Percentiles rank a stretch among this genome's conserved stretches.
phyloP scores from a whole-genome alignment of 2,113 vertebrate species.

The Rhinogobius similis region DNA sequence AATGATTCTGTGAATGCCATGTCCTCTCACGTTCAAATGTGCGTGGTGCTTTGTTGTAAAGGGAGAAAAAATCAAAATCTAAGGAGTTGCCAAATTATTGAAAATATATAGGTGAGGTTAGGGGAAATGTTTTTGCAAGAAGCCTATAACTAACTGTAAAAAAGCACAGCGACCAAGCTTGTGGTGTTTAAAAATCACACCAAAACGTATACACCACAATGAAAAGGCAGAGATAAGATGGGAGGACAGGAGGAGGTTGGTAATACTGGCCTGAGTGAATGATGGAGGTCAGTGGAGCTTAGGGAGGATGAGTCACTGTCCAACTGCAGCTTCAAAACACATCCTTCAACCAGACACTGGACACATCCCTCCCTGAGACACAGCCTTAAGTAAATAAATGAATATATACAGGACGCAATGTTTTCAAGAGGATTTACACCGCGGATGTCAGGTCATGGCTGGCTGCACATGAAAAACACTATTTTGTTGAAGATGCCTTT shows the following conservation, averaged over 20 bases:
- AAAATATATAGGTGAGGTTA: background rate
- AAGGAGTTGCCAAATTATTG: background rate
- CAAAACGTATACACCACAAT: background rate
- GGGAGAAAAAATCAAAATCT: background rate
- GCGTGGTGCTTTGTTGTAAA: background rate
- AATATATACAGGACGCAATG: background rate
- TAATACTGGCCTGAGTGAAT: background rate
- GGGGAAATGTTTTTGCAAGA: background rate
- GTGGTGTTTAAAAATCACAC: too few relatives aligned
- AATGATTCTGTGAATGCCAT: background rate
- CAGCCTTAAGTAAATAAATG: constrained; percentile 7
- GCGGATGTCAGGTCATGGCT: background rate
- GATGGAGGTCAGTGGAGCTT: constrained; percentile 26
- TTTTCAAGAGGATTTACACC: background rate
- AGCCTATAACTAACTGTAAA: background rate
- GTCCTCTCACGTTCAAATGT: constrained; percentile 8
- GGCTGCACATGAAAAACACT: constrained; percentile 9
- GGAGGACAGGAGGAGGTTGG: background rate
- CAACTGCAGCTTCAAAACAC: constrained; percentile 17
- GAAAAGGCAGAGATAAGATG: background rate
- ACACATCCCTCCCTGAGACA: constrained; percentile 30
- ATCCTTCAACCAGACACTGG: background rate
- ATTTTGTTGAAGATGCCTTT: background rate
- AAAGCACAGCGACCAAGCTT: too few relatives aligned
- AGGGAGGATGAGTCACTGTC: constrained; percentile 63